Evolutionary conservation across 2,797 vertebrate genomes (phyloP).

Genomic region (Coranthus polyacanthus): DNA sequence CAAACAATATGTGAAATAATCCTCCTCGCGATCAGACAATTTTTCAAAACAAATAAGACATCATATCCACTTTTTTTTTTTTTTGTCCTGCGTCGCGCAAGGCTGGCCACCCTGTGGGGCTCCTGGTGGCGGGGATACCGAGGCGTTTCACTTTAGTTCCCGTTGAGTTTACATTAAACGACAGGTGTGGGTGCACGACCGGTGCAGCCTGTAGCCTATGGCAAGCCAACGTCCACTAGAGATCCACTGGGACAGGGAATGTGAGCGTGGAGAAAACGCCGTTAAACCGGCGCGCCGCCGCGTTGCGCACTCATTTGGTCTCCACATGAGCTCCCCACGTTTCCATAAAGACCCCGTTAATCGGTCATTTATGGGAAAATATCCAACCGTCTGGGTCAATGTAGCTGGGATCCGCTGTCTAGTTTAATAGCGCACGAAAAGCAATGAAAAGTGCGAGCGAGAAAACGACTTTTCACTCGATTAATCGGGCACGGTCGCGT

Average conservation of each 20-base stretch:
- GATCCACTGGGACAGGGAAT: constrained; percentile 41
- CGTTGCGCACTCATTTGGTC: constrained; percentile 57
- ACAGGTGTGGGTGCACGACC: constrained; percentile 5
- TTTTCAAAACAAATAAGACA: constrained; percentile 40
- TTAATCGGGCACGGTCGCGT: constrained; percentile 21
- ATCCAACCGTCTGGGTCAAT: neutral
- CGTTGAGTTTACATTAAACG: constrained; percentile 52
- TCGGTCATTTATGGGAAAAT: constrained; percentile 24
- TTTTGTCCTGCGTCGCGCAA: constrained; percentile 8
- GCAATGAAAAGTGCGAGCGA: neutral
- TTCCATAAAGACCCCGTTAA: constrained; percentile 34
- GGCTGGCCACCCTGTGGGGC: constrained; percentile 25
- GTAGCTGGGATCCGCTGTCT: neutral
- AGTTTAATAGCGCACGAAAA: constrained; percentile 1
- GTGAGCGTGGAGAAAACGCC: constrained; percentile 36
- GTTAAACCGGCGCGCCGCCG: constrained; percentile 63
- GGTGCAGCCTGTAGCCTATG: constrained; percentile 42
- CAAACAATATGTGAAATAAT: constrained; percentile 58
- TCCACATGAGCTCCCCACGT: constrained; percentile 57
- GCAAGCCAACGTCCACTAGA: constrained; percentile 40
- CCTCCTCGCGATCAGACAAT: constrained; percentile 34
- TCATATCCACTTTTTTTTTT: constrained; percentile 66
- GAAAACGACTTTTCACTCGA: constrained; percentile 12
- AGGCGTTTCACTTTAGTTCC: constrained; percentile 61
- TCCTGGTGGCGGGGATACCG: constrained; percentile 31